Base-by-base conservation (phyloP, 37 sponge, comb jelly and placozoan species). In the Spongilla lacustris region DNA sequence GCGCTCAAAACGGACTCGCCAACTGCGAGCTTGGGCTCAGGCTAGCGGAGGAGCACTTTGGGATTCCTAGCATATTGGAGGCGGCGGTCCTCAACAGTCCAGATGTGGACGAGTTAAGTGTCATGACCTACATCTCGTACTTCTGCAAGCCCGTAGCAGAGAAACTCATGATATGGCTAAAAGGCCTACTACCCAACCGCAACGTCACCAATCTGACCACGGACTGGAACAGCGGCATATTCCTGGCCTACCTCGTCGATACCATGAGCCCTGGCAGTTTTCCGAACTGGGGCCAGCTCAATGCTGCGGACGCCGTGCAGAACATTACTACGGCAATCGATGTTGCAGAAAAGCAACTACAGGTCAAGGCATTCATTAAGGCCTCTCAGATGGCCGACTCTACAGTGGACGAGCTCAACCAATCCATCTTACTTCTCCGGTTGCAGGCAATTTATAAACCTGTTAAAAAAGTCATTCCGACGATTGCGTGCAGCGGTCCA, bases 81-180 rank as follows among this genome's bases (percentile, higher is more conserved):
- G 82, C 98, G 23, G 89, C 76, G 19, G 96, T 93, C 73, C 80
- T 97, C 25, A 74, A 85, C 69, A 78, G 91, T 46, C 83, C 84
- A 0, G 73, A 80, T 25, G 87, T 97, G 8, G 98, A 97, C 78
- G 96, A 97, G 72, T 73, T 95, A 50, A 90, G 92, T 31, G 94
- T 97, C 71, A 95, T 97, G 96, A 97, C 96, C 0, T 97, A 97
- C 84, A 73, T 97, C 46, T 95, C 96, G 25, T 97, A 88, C 67
- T 96, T 96, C 85, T 92, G 87, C 81, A 81, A 86, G 28, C 87
- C 88, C 1, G 86, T 85, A 0, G 86, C 79, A 24, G 82, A 87
- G n/a, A 71, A 74, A 4, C 92, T 97, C 69, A 84, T 97, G 35
- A 19, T 68, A 66, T 97, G 97, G 97, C 49, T 97, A 19, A 92